Base-by-base conservation (phyloP, 2,797 vertebrate genomes). In the Enteromius anoplus region DNA sequence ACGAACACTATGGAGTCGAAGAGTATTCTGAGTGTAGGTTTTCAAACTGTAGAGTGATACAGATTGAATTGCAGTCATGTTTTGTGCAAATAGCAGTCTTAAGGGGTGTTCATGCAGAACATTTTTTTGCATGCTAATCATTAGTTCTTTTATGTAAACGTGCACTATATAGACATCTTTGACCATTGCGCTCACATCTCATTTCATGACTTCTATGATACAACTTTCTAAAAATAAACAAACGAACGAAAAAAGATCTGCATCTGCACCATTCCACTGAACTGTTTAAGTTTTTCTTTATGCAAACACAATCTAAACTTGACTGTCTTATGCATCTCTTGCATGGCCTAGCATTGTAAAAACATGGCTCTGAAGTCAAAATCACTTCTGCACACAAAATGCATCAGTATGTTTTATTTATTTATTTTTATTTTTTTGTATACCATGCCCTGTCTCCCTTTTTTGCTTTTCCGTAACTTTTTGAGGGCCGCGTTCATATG, bases 21-120 rank as follows among this genome's bases (percentile, higher is more conserved):
- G 58, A 15, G 26, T 49, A 37, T 55, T 70, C 45, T 11, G 32
- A 53, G 78, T 49, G 15, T 42, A 70, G 47, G n/a, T 23, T 19
- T 82, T 47, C 79, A 66, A 40, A 66, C 29, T 69, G 11, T 29
- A n/a, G 19, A 42, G 40, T 78, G 15, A 47, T 12, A 29, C 21
- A 3, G 12, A 75, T 40, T 75, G 51, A 55, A 75, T 37, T 51
- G 70, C 9, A 2, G 47, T 10, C 49, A 32, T 72, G 10, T 19
- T 71, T 29, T 47, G 26, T 49, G 7, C 23, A 49, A 26, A 29
- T 10, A 29, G 15, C 0, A 19, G 23, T 49, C 42, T 47, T 19
- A 49, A 26, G 69, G 23, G 69, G 14, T 23, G 9, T 58, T 58
- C 21, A n/a, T 0, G 9, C 9, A n/a, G 21, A 55, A n/a, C 21